These are phyloP conservation scores for Tor tambroides DNA, from an alignment of 2,113 vertebrate genomes.

Conservation along the genomic window DNA sequence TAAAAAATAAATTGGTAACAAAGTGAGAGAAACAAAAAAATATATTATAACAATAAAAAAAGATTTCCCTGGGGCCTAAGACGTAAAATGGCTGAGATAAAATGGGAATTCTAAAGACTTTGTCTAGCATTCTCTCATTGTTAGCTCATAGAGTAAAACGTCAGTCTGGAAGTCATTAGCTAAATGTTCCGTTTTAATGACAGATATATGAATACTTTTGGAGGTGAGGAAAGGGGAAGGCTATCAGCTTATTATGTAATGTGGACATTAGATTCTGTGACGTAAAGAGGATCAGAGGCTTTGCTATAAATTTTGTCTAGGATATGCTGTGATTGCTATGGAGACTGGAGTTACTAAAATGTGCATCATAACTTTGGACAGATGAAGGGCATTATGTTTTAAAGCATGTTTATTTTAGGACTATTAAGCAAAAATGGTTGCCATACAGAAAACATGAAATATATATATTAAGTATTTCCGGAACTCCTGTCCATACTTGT, in stretches of 20 bases:
- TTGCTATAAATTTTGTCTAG: neutral
- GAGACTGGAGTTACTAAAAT: neutral
- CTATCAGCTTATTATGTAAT: conserved; percentile 49
- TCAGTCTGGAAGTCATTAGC: conserved; percentile 55
- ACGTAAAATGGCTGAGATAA: conserved; percentile 42
- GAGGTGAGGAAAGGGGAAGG: conserved; percentile 31
- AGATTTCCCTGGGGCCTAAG: conserved; percentile 15
- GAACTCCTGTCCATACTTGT: neutral
- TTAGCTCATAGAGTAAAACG: conserved; percentile 29
- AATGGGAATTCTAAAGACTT: conserved; percentile 33
- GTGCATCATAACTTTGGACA: neutral
- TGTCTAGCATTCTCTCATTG: conserved; percentile 31
- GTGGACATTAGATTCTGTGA: conserved; percentile 25
- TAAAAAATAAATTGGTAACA: conserved; percentile 44
- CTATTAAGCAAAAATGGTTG: neutral
- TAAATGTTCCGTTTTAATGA: conserved; percentile 26
- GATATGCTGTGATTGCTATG: neutral
- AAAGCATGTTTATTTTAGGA: neutral
- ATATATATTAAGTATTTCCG: neutral
- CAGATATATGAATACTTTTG: conserved; percentile 52
- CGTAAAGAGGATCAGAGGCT: conserved; percentile 19
- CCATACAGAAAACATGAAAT: neutral
- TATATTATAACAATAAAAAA: conserved; percentile 50
- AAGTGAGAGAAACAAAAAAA: conserved; percentile 37
- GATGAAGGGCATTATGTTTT: neutral